Evolutionary conservation across 2,888 invertebrate genomes (phyloP).

Genomic region (Callimorpha dominula): DNA sequence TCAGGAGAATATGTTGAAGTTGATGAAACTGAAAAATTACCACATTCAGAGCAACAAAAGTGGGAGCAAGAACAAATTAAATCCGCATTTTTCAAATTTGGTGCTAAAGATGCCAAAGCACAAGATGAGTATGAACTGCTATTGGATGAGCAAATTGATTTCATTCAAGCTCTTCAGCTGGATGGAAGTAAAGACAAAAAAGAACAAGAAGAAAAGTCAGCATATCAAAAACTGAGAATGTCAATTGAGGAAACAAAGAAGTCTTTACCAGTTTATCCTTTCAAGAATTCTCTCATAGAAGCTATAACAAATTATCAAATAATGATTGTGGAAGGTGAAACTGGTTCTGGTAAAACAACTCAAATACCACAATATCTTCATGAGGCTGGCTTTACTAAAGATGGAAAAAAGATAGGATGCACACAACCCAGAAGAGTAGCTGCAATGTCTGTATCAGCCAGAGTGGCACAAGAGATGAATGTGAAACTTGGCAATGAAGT

Average conservation of each 20-base stretch:
- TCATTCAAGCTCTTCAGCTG: conserved; percentile 95
- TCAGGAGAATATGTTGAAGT: conserved; percentile 92
- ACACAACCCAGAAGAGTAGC: conserved; percentile 99
- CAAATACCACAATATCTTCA: conserved; percentile 99
- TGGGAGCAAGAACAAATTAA: conserved; percentile 99
- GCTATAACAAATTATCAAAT: conserved; percentile 97
- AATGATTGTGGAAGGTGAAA: conserved; percentile 98
- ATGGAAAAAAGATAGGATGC: conserved; percentile 97
- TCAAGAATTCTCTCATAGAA: conserved; percentile 94
- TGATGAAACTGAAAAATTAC: conserved; percentile 94
- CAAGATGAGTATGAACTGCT: conserved; percentile 96
- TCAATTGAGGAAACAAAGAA: conserved; percentile 96
- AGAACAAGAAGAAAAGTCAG: conserved; percentile 88
- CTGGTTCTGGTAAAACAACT: conserved; percentile 99
- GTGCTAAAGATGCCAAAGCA: conserved; percentile 93
- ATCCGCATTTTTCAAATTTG: conserved; percentile 96
- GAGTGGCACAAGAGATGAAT: conserved; percentile 99
- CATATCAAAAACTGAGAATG: conserved; percentile 89
- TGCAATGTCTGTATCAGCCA: conserved; percentile 99
- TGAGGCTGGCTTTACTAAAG: conserved; percentile 95
- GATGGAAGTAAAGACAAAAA: conserved; percentile 89
- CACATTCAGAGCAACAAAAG: conserved; percentile 95
- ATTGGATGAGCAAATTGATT: conserved; percentile 98
- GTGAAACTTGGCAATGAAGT: conserved; percentile 98
- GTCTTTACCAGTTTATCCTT: conserved; percentile 97